Evolutionary conservation across 2,113 vertebrate species (phyloP).

Genomic region (Solenodon paradoxus): DNA sequence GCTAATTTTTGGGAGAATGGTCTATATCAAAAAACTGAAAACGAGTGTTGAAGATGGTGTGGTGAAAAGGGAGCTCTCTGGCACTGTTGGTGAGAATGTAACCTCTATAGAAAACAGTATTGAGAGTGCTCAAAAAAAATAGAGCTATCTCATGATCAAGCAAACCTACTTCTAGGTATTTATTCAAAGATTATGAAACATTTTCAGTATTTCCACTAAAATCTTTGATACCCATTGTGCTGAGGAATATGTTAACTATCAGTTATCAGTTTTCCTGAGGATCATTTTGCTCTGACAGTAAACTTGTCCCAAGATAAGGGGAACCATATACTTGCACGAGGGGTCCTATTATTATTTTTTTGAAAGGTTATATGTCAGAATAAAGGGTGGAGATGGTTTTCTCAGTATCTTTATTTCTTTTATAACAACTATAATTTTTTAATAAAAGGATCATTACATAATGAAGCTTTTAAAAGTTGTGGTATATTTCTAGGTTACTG

Average conservation of each 20-base stretch:
- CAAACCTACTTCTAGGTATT: no score
- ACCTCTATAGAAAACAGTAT: no score
- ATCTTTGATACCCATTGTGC: not conserved
- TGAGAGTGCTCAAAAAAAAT: no score
- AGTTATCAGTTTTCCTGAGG: not conserved
- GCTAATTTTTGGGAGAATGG: no score
- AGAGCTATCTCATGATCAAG: no score
- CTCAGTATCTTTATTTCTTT: not conserved
- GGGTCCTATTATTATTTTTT: not conserved
- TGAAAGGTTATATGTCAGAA: slow-evolving; percentile 12
- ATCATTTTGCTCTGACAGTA: not conserved
- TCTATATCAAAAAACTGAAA: no score
- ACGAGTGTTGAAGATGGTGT: no score
- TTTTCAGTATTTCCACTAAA: not conserved
- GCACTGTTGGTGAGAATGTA: no score
- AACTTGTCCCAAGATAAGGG: not conserved
- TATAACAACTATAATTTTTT: not conserved
- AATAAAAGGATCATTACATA: not conserved
- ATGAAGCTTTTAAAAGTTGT: not conserved
- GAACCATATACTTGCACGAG: not conserved
- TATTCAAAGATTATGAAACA: no score
- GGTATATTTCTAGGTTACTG: not conserved
- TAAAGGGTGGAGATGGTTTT: slow-evolving; percentile 16
- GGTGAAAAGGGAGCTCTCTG: no score
- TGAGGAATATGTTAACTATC: not conserved